Evolutionary conservation across 2,888 invertebrate genomes (phyloP), one percentile per base, ranked within the genome.

Genomic region (Ophion obscuratus): DNA sequence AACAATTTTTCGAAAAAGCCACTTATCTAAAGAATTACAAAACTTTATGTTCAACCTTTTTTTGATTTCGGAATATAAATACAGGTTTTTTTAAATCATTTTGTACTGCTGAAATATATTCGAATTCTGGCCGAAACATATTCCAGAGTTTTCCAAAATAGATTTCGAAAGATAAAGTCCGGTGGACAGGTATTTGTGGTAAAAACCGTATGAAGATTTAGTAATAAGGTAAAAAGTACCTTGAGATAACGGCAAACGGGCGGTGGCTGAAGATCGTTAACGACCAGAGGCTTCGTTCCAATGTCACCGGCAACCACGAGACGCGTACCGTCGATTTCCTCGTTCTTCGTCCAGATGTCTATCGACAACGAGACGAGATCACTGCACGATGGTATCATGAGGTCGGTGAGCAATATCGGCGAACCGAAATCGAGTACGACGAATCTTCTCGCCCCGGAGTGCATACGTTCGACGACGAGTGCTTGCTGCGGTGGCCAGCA

Each of bases 391-490:
- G 98, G 98, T 88, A 98, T 96, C 90, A 97, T 95, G 89, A 98
- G 95, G 94, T 99, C 99, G 0, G 98, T 99, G 61, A 99, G 95
- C 1, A 98, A 94, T 77, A 98, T 95, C 0, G 97, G 96, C 89
- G 97, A 97, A 4, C 98, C 98, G 94, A 99, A 98, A 95, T 99
- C 99, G 57, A 99, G 95, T 14, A 98, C 97, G 81, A 98, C 98
- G 95, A 97, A 98, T 82, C 98, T 96, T n/a, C 98, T 95, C 0
- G 98, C 98, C 79, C 98, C 98, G 0, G 98, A 98, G 94, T 98
- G 98, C 97, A 99, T 98, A 83, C 98, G 95, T 92, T 99, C 98
- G 67, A 99, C 98, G 24, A 98, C 97, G 85, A 99, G 95, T 89
- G 97, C 96, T 91, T 98, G 97, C 88, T 97, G 97, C 40, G 98